These are phyloP conservation scores for Cyclargus thomasi DNA, from an alignment of 1,140 invertebrate genomes.

Conservation along the genomic window DNA sequence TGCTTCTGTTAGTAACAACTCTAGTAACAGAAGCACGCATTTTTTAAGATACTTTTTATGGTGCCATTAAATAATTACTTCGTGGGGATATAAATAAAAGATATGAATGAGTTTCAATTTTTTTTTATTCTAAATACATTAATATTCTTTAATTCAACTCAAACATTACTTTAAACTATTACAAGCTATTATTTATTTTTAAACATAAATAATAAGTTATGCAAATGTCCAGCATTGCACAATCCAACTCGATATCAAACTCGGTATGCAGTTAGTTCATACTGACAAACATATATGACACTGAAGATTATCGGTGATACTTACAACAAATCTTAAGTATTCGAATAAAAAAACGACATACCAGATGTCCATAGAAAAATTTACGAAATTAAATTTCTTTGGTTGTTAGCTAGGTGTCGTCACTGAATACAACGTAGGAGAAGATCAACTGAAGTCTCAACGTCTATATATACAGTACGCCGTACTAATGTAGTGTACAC, in stretches of 20 bases:
- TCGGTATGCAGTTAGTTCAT: slow-evolving; percentile 66
- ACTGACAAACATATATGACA: slow-evolving; percentile 60
- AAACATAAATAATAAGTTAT: slow-evolving; percentile 73
- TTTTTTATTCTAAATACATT: slow-evolving; percentile 76
- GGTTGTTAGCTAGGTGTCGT: slow-evolving; percentile 41
- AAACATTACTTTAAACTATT: slow-evolving; percentile 74
- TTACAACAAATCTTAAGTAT: slow-evolving; percentile 45
- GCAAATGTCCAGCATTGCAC: slow-evolving; percentile 74
- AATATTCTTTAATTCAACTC: slow-evolving; percentile 73
- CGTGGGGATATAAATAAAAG: slow-evolving; percentile 5
- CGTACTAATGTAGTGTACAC: slow-evolving; percentile 26
- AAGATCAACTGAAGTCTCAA: slow-evolving; percentile 5
- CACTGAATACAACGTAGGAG: slow-evolving; percentile 24
- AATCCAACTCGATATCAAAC: slow-evolving; percentile 66
- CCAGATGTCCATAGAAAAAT: slow-evolving; percentile 42
- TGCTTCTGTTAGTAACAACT: no score
- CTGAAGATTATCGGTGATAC: slow-evolving; percentile 46
- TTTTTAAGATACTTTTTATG: no score
- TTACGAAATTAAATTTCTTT: slow-evolving; percentile 47
- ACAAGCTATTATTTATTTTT: slow-evolving; percentile 69
- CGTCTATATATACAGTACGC: background rate
- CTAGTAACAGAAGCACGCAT: no score
- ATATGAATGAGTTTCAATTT: slow-evolving; percentile 47
- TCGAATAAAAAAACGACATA: slow-evolving; percentile 53
- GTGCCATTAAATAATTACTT: no score